Percentiles rank a stretch among this genome's conserved stretches.
phyloP scores from a whole-genome alignment of 2,113 vertebrate genomes.

The Alectura lathami region DNA sequence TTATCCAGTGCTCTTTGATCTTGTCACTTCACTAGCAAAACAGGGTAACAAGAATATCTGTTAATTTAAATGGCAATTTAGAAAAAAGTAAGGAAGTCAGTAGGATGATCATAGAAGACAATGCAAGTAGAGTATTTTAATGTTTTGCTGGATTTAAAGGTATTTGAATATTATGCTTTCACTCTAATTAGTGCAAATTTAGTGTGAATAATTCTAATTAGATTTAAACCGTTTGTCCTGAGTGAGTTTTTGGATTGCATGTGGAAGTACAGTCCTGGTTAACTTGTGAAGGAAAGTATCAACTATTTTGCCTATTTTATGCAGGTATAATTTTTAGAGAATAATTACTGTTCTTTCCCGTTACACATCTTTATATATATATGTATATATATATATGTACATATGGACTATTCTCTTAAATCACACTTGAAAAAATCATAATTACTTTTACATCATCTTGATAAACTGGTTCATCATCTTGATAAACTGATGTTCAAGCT shows the following conservation, averaged over 20 bases:
- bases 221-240: background rate
- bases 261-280: background rate
- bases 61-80: background rate
- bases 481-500: too few species aligned
- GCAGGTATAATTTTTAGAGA: background rate
- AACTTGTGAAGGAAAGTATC: background rate
- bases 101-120: background rate
- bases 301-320: background rate
- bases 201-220: background rate
- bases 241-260: background rate
- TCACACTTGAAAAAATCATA: background rate
- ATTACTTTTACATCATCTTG: background rate
- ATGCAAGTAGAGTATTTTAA: background rate
- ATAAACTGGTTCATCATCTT: too few species aligned
- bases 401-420: background rate
- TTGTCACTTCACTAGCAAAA: background rate
- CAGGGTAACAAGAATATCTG: background rate
- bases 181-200: background rate
- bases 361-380: background rate
- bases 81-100: background rate
- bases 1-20: background rate
- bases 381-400: background rate
- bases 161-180: background rate
- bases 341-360: background rate
- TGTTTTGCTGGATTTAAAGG: background rate